Base-by-base conservation (phyloP, 1,140 invertebrate species). In the Anadara kagoshimensis region DNA sequence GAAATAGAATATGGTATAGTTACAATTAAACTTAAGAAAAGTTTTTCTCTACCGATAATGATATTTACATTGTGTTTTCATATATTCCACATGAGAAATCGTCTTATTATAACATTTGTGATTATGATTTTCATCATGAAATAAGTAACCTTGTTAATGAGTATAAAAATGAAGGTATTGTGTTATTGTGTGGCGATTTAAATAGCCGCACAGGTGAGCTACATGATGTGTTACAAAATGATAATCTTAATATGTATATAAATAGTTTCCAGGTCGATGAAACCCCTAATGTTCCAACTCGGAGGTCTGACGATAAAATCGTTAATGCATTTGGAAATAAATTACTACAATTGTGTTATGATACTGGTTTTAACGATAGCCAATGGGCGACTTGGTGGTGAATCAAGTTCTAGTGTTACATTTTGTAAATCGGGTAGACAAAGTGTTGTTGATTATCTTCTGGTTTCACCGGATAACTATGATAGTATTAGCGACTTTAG, bases 1-100 rank as follows among this genome's bases (percentile, higher is more conserved):
- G 43, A 45, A 44, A 44, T 20, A 7, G 36, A 45, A 14, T 2
- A 61, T 45, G 58, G 58, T 61, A 61, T 61, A 29, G 10, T 61
- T 5, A 20, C 45, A 5, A 3, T 61, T 5, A 61, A 61, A 22
- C 18, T 45, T 29, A 10, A 61, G 2, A 5, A 11, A 44, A 29
- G 16, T 20, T 61, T 61, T 44, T 61, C n/a, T 10, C n/a, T 61
- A 20, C 24, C 10, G 20, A 22, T 14, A 61, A 61, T 14, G 58
- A 61, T 61, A 61, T 61, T 20, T 61, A 22, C 36, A 45, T 61
- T 22, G 43, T 36, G 43, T 45, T 61, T 61, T 20, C 58, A 22
- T 61, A 61, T 45, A 20, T 61, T 45, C 58, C 58, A 45, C 58
- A 61, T 45, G 58, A 61, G 36, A 20, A 18, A 22, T 61, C 58